Base-by-base conservation (phyloP, 2,888 invertebrate species). In the Hyposoter didymator region DNA sequence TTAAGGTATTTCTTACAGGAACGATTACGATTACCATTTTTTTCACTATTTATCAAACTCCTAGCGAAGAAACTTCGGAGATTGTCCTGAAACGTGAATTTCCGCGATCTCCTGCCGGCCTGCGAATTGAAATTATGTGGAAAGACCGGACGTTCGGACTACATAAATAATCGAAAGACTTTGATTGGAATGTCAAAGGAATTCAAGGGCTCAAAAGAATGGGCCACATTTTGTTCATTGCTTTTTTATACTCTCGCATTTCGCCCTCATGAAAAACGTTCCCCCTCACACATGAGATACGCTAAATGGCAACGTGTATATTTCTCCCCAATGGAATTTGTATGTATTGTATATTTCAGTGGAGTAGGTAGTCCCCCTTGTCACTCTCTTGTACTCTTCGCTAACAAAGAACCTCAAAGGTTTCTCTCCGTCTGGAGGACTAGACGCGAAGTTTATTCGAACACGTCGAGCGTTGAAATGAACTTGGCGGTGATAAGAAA, bases 401-500 rank as follows among this genome's bases (percentile, higher is more conserved):
- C 6, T n/a, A 69, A 64, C 17, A 78, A 67, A 83, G 55, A 74
- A 35, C 35, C 35, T 39, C 35, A 78, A 49, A 47, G 43, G 32
- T 59, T 69, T 28, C 17, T 28, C 12, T 62, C 22, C 17, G 49
- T 55, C 39, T 22, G 28, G 35, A 70, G 49, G 19, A 74, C 35
- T 52, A 43, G 35, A 47, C 64, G 80, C 32, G 14, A 28, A 80
- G 76, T 87, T 88, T 88, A 88, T 89, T 78, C 78, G 79, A 78
- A 86, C 72, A 70, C 72, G 75, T 82, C 73, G 83, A 73, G 73
- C 83, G 86, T 87, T 89, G 88, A 88, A 90, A 90, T 89, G 90
- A 90, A 87, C 88, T 86, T 78, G 78, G 70, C 69, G 78, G 84
- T 67, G 90, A 90, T 91, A 90, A 90, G 88, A 79, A 90, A 75